Evolutionary conservation across 2,113 vertebrate genomes (phyloP), one percentile per base, ranked within the genome.

Genomic region (Vulpes ferrilata): DNA sequence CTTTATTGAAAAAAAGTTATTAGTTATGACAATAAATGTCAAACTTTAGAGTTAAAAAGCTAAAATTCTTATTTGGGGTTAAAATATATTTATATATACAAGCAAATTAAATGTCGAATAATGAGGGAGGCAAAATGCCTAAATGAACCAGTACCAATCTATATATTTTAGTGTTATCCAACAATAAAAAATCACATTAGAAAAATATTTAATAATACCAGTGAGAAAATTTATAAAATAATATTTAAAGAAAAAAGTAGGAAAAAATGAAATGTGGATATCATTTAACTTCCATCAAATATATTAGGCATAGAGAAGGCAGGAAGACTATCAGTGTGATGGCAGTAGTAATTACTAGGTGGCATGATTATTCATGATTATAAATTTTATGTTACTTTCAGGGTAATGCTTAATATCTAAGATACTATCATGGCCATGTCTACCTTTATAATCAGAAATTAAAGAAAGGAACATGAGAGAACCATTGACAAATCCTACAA

Each of bases 361-460:
- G 43, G n/a, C 16, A 76, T 53, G 51, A 74, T 81, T 74, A 85
- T 69, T 7, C 32, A 27, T 87, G 51, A 78, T 60, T 89, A 25
- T 78, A 55, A 96, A 83, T 90, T 90, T 83, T 35, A 78, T 81
- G 38, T 91, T 95, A 87, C 13, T 96, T 85, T 93, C 35, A 78
- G 88, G 85, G 27, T 60, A 80, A 84, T 62, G 3, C 62, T 88
- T 81, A 55, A 81, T 94, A 88, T 78, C 4, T 71, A 71, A 38
- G n/a, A 78, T 91, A 85, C 67, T 79, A 22, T 83, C 23, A 71
- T 69, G 51, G 19, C 43, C 11, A 27, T 15, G 38, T 55, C 81
- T 88, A 69, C 35, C 87, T 91, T 89, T 80, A 79, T 13, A 85
- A 78, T 82, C 27, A 65, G 55, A 64, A 82, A 95, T 71, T 97